These are phyloP conservation scores for Platycheirus albimanus DNA, from an alignment of 2,888 invertebrate genomes.

Conservation along the genomic window DNA sequence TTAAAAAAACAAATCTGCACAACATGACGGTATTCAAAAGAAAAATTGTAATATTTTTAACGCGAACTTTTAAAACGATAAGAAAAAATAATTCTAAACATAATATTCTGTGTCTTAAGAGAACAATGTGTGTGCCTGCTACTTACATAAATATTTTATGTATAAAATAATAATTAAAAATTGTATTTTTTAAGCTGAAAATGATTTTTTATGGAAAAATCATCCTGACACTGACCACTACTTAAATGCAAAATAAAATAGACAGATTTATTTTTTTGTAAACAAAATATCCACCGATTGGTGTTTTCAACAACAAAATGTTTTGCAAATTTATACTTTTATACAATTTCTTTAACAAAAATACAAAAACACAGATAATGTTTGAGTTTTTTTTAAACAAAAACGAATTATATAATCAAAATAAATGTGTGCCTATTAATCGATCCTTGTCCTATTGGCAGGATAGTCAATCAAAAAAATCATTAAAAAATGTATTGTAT, in stretches of 20 bases:
- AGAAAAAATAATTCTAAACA: conserved; percentile 62
- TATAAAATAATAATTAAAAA: conserved; percentile 28
- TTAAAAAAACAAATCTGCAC: conserved; percentile 32
- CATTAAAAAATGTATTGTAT: conserved; percentile 49
- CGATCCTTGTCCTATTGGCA: conserved; percentile 58
- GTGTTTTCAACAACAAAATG: conserved; percentile 5
- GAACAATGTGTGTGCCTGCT: conserved; percentile 64
- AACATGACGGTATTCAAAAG: conserved; percentile 14
- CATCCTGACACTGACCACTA: too few relatives aligned
- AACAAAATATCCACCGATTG: neutral
- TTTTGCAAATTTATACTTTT: conserved; percentile 31
- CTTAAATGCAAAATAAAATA: neutral
- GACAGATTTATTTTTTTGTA: neutral
- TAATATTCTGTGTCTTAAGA: conserved; percentile 64
- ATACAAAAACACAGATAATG: conserved; percentile 4
- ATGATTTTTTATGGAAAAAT: neutral
- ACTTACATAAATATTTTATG: conserved; percentile 64
- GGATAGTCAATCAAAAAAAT: conserved; percentile 43
- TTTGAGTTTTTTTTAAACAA: conserved; percentile 40
- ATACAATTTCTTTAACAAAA: neutral
- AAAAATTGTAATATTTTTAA: conserved; percentile 2
- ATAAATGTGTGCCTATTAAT: conserved; percentile 65
- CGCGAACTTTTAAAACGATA: conserved; percentile 63
- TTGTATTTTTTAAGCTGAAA: neutral
- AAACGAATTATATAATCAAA: conserved; percentile 29